phyloP scores from a whole-genome alignment of 2,888 invertebrate genomes.

The Meta bourneti region DNA sequence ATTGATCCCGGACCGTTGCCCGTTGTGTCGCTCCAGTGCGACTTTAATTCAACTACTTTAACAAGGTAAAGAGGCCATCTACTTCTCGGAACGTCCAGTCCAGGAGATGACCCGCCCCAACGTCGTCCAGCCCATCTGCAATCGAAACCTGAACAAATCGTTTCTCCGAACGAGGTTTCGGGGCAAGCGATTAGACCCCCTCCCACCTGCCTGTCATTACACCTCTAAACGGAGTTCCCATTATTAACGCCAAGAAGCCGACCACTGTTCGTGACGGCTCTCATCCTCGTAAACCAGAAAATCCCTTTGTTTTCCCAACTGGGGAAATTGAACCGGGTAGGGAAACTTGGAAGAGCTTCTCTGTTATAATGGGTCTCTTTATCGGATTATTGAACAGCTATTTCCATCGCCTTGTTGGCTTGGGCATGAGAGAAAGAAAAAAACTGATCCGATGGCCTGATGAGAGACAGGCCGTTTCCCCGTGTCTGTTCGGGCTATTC shows the following conservation, averaged over 20 bases:
- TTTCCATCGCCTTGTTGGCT: constrained; percentile 29
- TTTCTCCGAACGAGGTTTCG: constrained; percentile 2
- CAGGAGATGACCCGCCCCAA: no score
- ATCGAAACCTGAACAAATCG: constrained; percentile 14
- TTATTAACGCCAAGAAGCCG: not conserved
- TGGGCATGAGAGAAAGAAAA: no score
- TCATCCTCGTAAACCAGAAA: not conserved
- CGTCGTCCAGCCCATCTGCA: not conserved
- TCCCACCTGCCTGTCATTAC: no score
- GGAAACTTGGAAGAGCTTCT: not conserved
- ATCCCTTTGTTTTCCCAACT: not conserved
- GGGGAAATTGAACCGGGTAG: not conserved
- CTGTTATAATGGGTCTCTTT: constrained; percentile 11
- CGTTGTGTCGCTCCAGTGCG: no score
- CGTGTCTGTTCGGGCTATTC: constrained; percentile 5
- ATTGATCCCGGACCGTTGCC: no score
- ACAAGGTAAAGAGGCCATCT: no score
- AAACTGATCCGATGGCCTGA: not conserved
- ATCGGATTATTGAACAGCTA: constrained; percentile 48
- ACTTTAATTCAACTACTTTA: no score
- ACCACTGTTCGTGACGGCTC: not conserved
- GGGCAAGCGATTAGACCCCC: not conserved
- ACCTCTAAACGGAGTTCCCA: not conserved
- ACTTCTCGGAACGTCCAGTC: no score
- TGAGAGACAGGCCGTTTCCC: constrained; percentile 29